A percentile compares a stretch with the other conserved stretches of the same genome.
These are phyloP conservation scores for Bellardia bayeri DNA, from an alignment of 2,888 invertebrate genomes.

Conservation along the genomic window DNA sequence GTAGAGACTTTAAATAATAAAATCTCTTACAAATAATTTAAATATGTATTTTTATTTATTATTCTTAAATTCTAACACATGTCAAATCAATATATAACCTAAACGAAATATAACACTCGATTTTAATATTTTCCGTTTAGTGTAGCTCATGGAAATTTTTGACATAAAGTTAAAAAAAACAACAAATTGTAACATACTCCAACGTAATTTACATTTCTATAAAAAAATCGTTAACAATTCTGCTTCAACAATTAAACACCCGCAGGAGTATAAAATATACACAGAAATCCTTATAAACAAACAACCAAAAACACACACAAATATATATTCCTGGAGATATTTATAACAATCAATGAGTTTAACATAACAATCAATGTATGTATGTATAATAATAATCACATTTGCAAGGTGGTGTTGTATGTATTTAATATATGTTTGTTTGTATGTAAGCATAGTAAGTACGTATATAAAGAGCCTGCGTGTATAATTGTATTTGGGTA, in stretches of 20 bases:
- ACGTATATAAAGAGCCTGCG: neutral
- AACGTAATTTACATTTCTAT: slow-evolving; percentile 12
- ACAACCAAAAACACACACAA: neutral
- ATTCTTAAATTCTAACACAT: too few relatives aligned
- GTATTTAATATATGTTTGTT: neutral
- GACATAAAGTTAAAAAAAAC: neutral
- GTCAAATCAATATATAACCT: too few relatives aligned
- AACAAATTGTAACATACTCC: neutral
- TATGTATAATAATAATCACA: neutral
- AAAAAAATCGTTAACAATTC: slow-evolving; percentile 47
- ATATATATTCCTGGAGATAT: neutral
- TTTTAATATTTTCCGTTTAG: neutral
- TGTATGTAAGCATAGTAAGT: neutral
- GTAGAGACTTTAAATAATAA: too few relatives aligned
- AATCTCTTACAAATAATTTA: too few relatives aligned
- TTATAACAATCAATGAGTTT: too few relatives aligned
- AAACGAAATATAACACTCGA: too few relatives aligned
- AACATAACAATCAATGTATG: slow-evolving; percentile 48
- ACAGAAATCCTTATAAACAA: slow-evolving; percentile 1
- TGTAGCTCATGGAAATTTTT: neutral
- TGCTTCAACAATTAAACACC: slow-evolving; percentile 56
- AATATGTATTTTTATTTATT: too few relatives aligned
- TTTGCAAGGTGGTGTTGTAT: slow-evolving; percentile 28
- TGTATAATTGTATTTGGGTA: neutral
- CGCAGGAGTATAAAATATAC: slow-evolving; percentile 37